Conservation (phyloP, 2,797 vertebrate species). For the Champsocephalus gunnari region DNA sequence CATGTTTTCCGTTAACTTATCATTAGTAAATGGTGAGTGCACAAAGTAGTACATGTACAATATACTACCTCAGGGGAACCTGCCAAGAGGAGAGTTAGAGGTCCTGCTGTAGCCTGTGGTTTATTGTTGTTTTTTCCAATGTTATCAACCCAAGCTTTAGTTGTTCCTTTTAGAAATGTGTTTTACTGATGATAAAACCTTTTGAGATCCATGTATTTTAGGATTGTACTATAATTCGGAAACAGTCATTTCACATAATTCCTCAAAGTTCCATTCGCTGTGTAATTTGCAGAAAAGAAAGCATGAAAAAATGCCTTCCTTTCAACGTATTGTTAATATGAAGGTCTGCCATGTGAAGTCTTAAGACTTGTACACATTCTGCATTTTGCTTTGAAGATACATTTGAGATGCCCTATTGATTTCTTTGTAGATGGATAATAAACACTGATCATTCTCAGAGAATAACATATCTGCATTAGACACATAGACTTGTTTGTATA, state of each 20-base stretch:
- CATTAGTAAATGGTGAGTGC: too few species aligned
- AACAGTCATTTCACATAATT: conserved; percentile 27
- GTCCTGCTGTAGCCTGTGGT: too few species aligned
- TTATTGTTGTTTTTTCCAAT: too few species aligned
- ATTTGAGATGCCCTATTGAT: conserved; percentile 8
- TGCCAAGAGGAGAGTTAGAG: too few species aligned
- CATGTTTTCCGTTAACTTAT: too few species aligned
- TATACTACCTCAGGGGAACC: too few species aligned
- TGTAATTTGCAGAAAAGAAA: conserved; percentile 20
- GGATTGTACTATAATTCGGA: conserved; percentile 15
- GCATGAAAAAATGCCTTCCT: conserved; percentile 6
- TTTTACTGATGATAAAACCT: background rate
- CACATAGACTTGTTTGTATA: background rate
- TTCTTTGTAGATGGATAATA: background rate
- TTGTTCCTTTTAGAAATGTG: background rate
- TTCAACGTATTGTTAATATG: background rate
- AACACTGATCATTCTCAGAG: background rate
- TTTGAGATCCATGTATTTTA: background rate
- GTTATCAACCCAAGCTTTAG: too few species aligned
- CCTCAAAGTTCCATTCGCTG: background rate
- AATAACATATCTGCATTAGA: background rate
- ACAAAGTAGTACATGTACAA: too few species aligned
- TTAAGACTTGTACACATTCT: too few species aligned
- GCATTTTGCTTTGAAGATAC: conserved; percentile 36
- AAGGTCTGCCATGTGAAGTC: background rate